Evolutionary conservation across 2,888 invertebrate species (phyloP).

Genomic region (Camponotus fellah): DNA sequence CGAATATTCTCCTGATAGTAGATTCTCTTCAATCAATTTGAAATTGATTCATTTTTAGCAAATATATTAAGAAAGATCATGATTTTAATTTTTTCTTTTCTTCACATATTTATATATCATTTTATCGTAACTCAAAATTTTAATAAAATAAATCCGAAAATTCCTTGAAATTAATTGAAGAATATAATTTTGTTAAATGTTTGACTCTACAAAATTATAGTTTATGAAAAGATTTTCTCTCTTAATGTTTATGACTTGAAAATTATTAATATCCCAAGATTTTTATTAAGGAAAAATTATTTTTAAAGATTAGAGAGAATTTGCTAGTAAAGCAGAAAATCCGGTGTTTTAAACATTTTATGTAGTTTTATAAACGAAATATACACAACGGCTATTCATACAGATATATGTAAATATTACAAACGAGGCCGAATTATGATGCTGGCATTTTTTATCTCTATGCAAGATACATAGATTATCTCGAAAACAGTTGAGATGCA

Average conservation of each 20-base stretch:
- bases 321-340: background rate
- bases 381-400: background rate
- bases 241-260: too few species aligned
- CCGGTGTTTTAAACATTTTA: background rate
- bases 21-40: background rate
- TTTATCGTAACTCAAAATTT: background rate
- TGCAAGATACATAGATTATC: background rate
- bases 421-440: background rate
- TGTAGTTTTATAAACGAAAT: background rate
- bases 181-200: background rate
- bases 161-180: background rate
- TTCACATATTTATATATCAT: background rate
- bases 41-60: background rate
- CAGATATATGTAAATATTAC: conserved; percentile 1
- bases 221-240: background rate
- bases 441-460: background rate
- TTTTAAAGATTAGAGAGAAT: background rate
- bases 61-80: background rate
- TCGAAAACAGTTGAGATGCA: background rate
- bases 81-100: background rate
- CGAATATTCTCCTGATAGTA: background rate
- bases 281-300: background rate
- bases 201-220: background rate
- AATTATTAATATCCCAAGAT: too few species aligned
- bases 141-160: background rate